Evolutionary conservation across 2,797 vertebrate genomes (phyloP).

Genomic region (Sphaeramia orbicularis): DNA sequence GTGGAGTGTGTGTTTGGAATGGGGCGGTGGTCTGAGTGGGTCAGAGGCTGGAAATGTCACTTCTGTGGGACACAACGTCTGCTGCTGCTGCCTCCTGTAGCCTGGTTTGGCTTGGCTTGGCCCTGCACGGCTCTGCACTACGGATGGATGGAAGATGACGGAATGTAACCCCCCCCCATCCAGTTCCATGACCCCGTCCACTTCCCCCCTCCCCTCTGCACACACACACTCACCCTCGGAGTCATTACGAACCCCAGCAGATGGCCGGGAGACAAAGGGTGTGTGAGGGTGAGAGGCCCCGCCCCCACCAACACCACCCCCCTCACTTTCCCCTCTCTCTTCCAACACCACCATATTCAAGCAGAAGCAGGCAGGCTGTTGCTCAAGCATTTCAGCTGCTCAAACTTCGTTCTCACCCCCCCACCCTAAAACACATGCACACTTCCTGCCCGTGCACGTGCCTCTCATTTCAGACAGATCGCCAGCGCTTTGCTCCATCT

Average conservation of each 20-base stretch:
- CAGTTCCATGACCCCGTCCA: neutral
- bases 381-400: constrained; percentile 43
- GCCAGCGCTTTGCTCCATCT: neutral
- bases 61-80: constrained; percentile 26
- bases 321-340: constrained; percentile 20
- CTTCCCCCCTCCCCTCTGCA: constrained; percentile 12
- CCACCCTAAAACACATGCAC: neutral
- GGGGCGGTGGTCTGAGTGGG: constrained; percentile 43
- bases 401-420: constrained; percentile 2
- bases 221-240: constrained; percentile 26
- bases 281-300: constrained; percentile 59
- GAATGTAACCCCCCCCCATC: constrained; percentile 54
- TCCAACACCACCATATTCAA: constrained; percentile 22
- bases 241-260: constrained; percentile 72
- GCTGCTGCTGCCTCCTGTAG: constrained; percentile 40
- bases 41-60: constrained; percentile 48
- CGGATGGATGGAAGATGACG: too few species aligned
- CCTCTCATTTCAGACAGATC: constrained; percentile 54
- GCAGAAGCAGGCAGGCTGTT: constrained; percentile 37
- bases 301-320: constrained; percentile 10
- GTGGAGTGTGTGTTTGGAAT: constrained; percentile 51
- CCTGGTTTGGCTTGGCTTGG: constrained; percentile 26
- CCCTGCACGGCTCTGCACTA: constrained; percentile 29
- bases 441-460: constrained; percentile 35
- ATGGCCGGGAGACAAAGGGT: constrained; percentile 75